phyloP scores from a whole-genome alignment of 1,140 invertebrate genomes.

The Anastrepha obliqua region DNA sequence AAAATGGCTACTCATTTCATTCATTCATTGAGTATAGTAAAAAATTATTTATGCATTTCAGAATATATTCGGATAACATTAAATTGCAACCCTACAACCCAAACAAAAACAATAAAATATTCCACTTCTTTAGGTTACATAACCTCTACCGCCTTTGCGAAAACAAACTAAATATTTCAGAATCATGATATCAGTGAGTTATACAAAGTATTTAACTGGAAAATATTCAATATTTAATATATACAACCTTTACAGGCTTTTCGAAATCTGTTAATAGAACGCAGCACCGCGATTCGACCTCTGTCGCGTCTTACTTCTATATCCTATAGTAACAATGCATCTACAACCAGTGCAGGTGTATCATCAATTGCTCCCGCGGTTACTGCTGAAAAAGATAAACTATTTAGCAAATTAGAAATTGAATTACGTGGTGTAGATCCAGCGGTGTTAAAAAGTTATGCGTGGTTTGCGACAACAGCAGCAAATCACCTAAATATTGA shows the following conservation, averaged over 20 bases:
- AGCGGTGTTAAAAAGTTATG: slow-evolving; percentile 91
- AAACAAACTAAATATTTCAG: slow-evolving; percentile 10
- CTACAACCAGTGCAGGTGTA: background rate
- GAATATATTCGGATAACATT: too few relatives aligned
- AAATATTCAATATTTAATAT: slow-evolving; percentile 48
- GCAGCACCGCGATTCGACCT: slow-evolving; percentile 28
- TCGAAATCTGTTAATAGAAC: slow-evolving; percentile 55
- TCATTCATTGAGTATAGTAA: too few relatives aligned
- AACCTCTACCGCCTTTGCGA: slow-evolving; percentile 58
- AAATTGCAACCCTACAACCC: background rate
- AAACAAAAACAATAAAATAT: slow-evolving; percentile 21
- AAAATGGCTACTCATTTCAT: too few relatives aligned
- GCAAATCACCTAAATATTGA: slow-evolving; percentile 87
- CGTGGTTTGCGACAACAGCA: slow-evolving; percentile 86
- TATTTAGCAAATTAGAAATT: slow-evolving; percentile 89
- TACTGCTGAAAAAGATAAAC: slow-evolving; percentile 78
- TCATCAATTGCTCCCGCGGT: background rate
- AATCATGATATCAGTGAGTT: slow-evolving; percentile 54
- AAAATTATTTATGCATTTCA: too few relatives aligned
- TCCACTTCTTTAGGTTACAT: slow-evolving; percentile 64
- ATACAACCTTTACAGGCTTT: slow-evolving; percentile 19
- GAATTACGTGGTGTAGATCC: slow-evolving; percentile 91
- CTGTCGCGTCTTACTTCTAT: slow-evolving; percentile 58
- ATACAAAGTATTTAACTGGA: background rate
- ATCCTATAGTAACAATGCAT: background rate